Base-by-base conservation (phyloP, 2,113 vertebrate species). In the Chlorodrepanis virens region DNA sequence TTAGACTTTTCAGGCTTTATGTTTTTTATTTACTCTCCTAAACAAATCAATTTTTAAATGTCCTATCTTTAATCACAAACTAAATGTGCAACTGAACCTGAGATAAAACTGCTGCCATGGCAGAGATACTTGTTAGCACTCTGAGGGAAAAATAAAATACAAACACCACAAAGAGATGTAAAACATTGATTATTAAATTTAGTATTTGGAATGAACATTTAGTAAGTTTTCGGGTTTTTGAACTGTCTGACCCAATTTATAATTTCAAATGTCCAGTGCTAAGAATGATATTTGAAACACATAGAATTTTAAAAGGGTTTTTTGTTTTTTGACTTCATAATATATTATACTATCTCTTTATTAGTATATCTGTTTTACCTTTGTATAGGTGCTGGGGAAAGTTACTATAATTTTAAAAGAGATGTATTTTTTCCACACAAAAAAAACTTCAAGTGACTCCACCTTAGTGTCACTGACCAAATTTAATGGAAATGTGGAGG, bases 41-140 rank as follows among this genome's bases (percentile, higher is more conserved):
- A 81, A 63, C 3, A 67, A 45, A 80, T 13, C 0, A 12, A 2
- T 31, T 67, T 52, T 47, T 3, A n/a, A 81, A 25, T 0, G 0
- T 20, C 9, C 4, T 81, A 2, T 22, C 67, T 79, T 83, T 42
- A 87, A 65, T 63, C 5, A 31, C 5, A 77, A 57, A 35, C n/a
- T 68, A 63, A 56, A 61, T n/a, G 21, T 74, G 23, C 6, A 45
- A 14, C 2, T 29, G 25, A 67, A 22, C 25, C 47, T 10, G 22
- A 83, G 9, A 5, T 65, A 60, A 54, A 82, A 19, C 9, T 86
- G 10, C 9, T 69, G 8, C 69, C 12, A 6, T 29, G 52, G 47
- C 10, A 52, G 31, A 71, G 7, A 50, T 27, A 10, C 4, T 71
- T 84, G 8, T 50, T 57, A 68, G 5, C 12, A 61, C 8, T 45